Conservation (phyloP, 2,888 invertebrate species). For the Dascillus cervinus region DNA sequence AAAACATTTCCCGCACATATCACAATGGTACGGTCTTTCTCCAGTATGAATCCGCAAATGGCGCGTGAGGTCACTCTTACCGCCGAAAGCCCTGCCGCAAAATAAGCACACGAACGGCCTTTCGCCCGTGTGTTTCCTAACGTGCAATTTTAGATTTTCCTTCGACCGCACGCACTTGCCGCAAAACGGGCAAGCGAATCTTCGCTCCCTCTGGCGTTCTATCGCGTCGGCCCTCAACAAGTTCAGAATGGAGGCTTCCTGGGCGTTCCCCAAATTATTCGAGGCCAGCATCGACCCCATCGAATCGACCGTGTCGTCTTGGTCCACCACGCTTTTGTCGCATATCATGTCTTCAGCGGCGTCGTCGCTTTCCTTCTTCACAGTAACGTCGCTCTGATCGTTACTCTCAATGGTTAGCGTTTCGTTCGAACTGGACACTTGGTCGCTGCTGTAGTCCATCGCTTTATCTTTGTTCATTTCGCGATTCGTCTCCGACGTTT, state of each 20-base stretch:
- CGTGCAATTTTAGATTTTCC: slow-evolving; percentile 81
- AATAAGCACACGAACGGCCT: slow-evolving; percentile 86
- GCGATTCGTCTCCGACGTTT: too few relatives aligned
- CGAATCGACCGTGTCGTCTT: slow-evolving; percentile 70
- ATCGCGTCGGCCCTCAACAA: slow-evolving; percentile 57
- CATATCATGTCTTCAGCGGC: slow-evolving; percentile 33
- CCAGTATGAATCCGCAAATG: slow-evolving; percentile 85
- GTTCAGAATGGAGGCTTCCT: slow-evolving; percentile 55
- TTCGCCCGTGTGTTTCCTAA: slow-evolving; percentile 80
- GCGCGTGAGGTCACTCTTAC: slow-evolving; percentile 79
- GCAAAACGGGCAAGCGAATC: slow-evolving; percentile 84
- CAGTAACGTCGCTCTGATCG: slow-evolving; percentile 20
- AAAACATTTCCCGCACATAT: slow-evolving; percentile 87
- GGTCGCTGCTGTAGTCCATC: slow-evolving; percentile 36
- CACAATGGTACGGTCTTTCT: slow-evolving; percentile 84
- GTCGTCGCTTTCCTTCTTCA: slow-evolving; percentile 32
- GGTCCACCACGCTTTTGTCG: slow-evolving; percentile 42
- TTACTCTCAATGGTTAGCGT: slow-evolving; percentile 44
- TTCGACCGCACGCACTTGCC: slow-evolving; percentile 84
- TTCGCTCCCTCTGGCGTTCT: slow-evolving; percentile 60
- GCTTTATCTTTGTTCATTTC: slow-evolving; percentile 20
- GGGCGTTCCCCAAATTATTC: slow-evolving; percentile 43
- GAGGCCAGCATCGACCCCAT: slow-evolving; percentile 43
- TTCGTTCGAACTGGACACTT: slow-evolving; percentile 42
- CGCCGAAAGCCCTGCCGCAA: slow-evolving; percentile 82